These are phyloP conservation scores for Rhynchophorus ferrugineus DNA, from an alignment of 1,140 invertebrate species.

Conservation along the genomic window DNA sequence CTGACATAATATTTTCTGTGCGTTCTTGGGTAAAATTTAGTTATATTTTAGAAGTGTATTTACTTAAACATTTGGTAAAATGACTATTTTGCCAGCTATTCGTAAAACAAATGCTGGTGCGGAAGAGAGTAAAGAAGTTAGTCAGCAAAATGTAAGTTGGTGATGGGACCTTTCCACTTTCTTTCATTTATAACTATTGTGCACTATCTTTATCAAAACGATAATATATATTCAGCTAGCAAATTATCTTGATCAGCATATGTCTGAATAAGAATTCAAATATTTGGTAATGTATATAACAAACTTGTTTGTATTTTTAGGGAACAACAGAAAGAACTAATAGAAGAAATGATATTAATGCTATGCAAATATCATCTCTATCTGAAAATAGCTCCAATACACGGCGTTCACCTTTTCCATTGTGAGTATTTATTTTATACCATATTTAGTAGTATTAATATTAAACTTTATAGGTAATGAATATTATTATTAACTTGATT, in stretches of 20 bases:
- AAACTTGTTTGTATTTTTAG: slow-evolving; percentile 22
- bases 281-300: slow-evolving; percentile 5
- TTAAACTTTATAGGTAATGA: too few relatives aligned
- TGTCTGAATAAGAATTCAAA: slow-evolving; percentile 8
- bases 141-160: slow-evolving; percentile 32
- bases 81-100: slow-evolving; percentile 40
- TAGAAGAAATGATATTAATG: slow-evolving; percentile 34
- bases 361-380: slow-evolving; percentile 27
- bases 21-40: neutral
- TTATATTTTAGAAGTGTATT: neutral
- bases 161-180: slow-evolving; percentile 13
- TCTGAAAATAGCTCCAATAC: slow-evolving; percentile 26
- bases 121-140: slow-evolving; percentile 34
- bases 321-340: slow-evolving; percentile 27
- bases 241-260: too few relatives aligned
- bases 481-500: too few relatives aligned
- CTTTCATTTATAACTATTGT: slow-evolving; percentile 15
- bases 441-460: too few relatives aligned
- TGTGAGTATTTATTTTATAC: slow-evolving; percentile 24
- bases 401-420: slow-evolving; percentile 32
- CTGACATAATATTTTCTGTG: neutral
- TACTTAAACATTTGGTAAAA: slow-evolving; percentile 3
- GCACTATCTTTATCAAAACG: slow-evolving; percentile 16
- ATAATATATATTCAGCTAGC: too few relatives aligned
- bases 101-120: slow-evolving; percentile 31